Base-by-base conservation (phyloP, 2,797 vertebrate genomes). In the Lophius americanus region DNA sequence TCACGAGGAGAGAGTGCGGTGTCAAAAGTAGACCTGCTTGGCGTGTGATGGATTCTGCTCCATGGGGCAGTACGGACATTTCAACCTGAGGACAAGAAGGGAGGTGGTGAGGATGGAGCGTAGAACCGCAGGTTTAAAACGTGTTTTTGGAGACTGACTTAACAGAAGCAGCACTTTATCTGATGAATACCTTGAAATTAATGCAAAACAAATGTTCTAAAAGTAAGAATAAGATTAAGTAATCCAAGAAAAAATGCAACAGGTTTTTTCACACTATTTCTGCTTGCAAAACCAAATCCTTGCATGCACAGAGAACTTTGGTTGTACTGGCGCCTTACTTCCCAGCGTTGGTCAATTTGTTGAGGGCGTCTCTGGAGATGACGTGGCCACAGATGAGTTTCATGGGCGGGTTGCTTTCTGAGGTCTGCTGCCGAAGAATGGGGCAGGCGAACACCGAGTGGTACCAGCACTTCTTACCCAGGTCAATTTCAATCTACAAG, bases 381-480 rank as follows among this genome's bases (percentile, higher is more conserved):
- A 97, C 95, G 0, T 96, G 96, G 38, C 96, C 96, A 42, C 96
- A 97, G 84, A 96, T 95, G 62, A 97, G 95, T 84, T 96, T 96
- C 94, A 97, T 96, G n/a, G 96, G 96, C 14, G 95, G 96, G 78
- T 96, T 97, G 78, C 95, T 96, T 81, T 96, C 96, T 0, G 95
- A 96, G 0, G 96, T 96, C 87, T 97, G 96, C 88, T 97, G 96
- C 75, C 96, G 91, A 60, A 97, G 94, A 81, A 97, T 97, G 23
- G 96, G 96, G 85, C 96, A 97, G n/a, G 96, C 95, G 7, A 97
- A 97, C 84, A 97, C 96, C 0, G 95, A 96, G 86, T 97, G 96
- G 88, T 96, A 97, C 96, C 96, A 97, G 90, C 96, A 97, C 87
- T 96, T 96, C 92, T 96, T 97, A 41, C 95, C 96, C 0, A 97